phyloP scores from a whole-genome alignment of 1,140 invertebrate genomes.

The Hycleus phaleratus region DNA sequence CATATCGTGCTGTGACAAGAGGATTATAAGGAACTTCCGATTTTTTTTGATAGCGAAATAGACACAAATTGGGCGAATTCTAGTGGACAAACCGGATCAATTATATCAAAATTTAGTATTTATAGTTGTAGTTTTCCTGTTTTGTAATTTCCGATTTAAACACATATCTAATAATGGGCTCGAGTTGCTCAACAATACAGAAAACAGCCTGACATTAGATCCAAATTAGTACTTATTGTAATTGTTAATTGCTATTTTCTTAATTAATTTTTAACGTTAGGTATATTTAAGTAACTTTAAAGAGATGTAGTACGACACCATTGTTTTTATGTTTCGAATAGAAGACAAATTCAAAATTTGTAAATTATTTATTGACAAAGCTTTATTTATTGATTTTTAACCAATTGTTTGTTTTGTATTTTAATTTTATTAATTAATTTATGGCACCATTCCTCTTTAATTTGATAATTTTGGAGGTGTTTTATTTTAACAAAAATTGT shows the following conservation, averaged over 20 bases:
- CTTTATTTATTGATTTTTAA: slow-evolving; percentile 21
- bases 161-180: not conserved
- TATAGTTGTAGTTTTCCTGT: not conserved
- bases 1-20: slow-evolving; percentile 37
- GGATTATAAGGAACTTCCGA: not conserved
- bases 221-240: not conserved
- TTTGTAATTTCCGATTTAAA: not conserved
- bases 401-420: slow-evolving; percentile 22
- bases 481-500: slow-evolving; percentile 25
- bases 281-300: slow-evolving; percentile 1
- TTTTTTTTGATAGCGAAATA: not conserved
- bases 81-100: slow-evolving; percentile 16
- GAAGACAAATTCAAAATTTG: slow-evolving; percentile 24
- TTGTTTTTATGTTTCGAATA: slow-evolving; percentile 13
- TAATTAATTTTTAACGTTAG: slow-evolving; percentile 13
- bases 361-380: slow-evolving; percentile 26
- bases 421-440: slow-evolving; percentile 28
- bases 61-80: slow-evolving; percentile 18
- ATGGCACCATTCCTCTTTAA: slow-evolving; percentile 23
- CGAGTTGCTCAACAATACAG: not conserved
- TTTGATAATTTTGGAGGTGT: slow-evolving; percentile 23
- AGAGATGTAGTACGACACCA: slow-evolving; percentile 30
- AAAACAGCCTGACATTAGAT: not conserved
- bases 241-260: not conserved
- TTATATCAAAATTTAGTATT: too few species aligned